phyloP scores from a whole-genome alignment of 2,113 vertebrate species.

The Orientallactaga bullata region DNA sequence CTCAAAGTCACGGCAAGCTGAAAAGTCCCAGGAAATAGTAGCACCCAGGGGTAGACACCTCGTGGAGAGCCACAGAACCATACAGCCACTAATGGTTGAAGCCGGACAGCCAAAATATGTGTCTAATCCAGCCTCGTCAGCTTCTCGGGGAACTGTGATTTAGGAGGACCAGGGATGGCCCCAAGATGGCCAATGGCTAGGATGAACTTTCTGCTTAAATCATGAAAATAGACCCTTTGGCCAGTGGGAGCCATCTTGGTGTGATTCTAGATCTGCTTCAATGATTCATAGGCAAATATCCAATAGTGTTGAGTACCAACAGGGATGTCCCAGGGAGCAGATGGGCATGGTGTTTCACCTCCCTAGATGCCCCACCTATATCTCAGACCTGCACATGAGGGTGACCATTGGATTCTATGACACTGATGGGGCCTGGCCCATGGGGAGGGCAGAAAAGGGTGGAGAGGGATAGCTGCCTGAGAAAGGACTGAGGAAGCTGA shows the following conservation, averaged over 20 bases:
- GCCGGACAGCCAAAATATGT: not conserved
- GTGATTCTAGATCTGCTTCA: not conserved
- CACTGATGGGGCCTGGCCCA: not conserved
- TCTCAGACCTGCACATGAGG: not conserved
- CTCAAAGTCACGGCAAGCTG: not conserved
- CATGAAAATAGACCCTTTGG: not conserved
- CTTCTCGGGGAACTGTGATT: not conserved
- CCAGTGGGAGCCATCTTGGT: accelerated
- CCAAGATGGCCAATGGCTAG: not conserved
- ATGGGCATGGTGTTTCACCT: accelerated
- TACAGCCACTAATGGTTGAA: not conserved
- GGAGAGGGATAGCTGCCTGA: not conserved
- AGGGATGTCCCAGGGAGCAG: not conserved
- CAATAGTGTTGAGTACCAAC: accelerated
- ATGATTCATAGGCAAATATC: not conserved
- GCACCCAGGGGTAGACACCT: not conserved
- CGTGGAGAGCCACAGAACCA: not conserved
- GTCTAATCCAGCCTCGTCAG: not conserved
- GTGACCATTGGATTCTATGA: accelerated
- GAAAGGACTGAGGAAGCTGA: not conserved
- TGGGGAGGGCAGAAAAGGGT: accelerated
- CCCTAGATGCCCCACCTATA: too few relatives aligned
- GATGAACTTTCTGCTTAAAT: not conserved
- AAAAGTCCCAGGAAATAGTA: not conserved
- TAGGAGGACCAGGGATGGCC: not conserved